Evolutionary conservation across 2,888 invertebrate species (phyloP).

Genomic region (Allolobophora icterica): DNA sequence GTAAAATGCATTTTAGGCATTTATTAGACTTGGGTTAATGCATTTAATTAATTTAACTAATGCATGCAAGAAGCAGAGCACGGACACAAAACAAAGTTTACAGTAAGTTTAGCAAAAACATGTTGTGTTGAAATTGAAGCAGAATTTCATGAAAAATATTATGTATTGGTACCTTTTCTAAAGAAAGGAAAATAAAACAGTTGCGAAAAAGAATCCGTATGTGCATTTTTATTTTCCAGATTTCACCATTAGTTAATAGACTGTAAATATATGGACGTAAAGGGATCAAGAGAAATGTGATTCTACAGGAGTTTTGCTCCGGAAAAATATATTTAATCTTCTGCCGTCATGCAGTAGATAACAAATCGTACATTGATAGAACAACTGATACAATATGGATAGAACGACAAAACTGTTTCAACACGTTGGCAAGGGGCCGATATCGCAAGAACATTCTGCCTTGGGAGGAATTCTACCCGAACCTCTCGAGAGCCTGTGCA

Average conservation of each 20-base stretch:
- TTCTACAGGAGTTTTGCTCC: too few relatives aligned
- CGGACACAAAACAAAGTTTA: not conserved
- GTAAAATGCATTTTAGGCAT: not conserved
- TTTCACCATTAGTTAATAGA: not conserved
- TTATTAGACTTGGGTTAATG: not conserved
- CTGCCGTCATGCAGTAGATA: too few relatives aligned
- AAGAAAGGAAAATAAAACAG: constrained; percentile 2
- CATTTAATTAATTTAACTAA: not conserved
- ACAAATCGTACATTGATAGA: too few relatives aligned
- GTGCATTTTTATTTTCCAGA: not conserved
- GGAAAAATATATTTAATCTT: too few relatives aligned
- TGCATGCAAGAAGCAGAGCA: not conserved
- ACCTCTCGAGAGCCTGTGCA: too few relatives aligned
- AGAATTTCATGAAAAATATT: constrained; percentile 10
- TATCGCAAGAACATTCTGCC: too few relatives aligned
- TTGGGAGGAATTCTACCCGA: too few relatives aligned
- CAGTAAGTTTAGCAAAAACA: not conserved
- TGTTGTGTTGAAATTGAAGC: not conserved
- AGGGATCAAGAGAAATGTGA: too few relatives aligned
- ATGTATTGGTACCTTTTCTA: not conserved
- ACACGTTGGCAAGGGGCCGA: too few relatives aligned
- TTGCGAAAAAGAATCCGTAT: not conserved
- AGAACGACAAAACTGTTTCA: too few relatives aligned
- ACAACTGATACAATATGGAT: too few relatives aligned
- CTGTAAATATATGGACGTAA: too few relatives aligned